Evolutionary conservation across 2,113 vertebrate genomes (phyloP).

Genomic region (Poecile atricapillus): DNA sequence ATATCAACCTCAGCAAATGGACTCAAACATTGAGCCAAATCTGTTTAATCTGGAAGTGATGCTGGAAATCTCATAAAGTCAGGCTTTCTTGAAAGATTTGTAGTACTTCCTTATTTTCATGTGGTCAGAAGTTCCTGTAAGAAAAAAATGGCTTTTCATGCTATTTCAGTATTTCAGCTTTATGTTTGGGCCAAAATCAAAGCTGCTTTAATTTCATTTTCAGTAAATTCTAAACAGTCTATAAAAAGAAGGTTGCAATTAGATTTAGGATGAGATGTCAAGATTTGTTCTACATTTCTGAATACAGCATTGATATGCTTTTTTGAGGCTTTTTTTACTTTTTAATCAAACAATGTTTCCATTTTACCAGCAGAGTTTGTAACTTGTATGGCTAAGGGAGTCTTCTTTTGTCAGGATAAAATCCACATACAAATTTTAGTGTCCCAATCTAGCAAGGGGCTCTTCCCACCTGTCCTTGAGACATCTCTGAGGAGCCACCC

Average conservation of each 20-base stretch:
- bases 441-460: fast-evolving
- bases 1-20: conserved; percentile 1
- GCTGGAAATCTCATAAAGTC: conserved; percentile 19
- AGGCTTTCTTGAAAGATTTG: conserved; percentile 26
- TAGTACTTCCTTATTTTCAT: conserved; percentile 21
- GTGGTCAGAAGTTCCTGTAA: conserved; percentile 28
- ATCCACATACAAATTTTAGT: background rate
- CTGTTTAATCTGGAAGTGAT: conserved; percentile 37
- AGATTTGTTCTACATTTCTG: background rate
- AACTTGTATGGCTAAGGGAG: no score
- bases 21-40: background rate
- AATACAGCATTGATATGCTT: background rate
- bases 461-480: background rate
- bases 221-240: background rate
- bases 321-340: background rate
- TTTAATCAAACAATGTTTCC: background rate
- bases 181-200: background rate
- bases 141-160: background rate
- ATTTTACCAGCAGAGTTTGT: background rate
- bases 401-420: background rate
- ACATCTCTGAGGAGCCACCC: background rate
- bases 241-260: background rate
- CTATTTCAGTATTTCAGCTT: conserved; percentile 13
- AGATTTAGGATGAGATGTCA: background rate
- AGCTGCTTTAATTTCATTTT: background rate